Conservation (phyloP, 2,113 vertebrate genomes). For the Ameiurus melas region DNA sequence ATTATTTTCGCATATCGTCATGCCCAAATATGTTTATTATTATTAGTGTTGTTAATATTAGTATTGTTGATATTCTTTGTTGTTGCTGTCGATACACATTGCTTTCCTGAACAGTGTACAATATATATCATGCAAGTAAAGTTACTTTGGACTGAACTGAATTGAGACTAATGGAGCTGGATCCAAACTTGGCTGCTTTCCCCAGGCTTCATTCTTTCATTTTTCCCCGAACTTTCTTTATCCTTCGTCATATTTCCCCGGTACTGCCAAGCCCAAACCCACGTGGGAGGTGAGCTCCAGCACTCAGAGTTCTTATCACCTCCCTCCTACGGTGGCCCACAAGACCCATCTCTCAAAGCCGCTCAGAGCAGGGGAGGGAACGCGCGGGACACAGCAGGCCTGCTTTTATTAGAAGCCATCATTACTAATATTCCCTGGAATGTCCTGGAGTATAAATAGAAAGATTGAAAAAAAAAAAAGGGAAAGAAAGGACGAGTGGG, state of each 20-base stretch:
- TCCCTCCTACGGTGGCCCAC: constrained; percentile 36
- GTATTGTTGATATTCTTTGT: not conserved
- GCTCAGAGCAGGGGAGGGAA: constrained; percentile 25
- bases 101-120: not conserved
- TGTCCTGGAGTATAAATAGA: constrained; percentile 54
- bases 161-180: not conserved
- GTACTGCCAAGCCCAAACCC: constrained; percentile 10
- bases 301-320: constrained; percentile 1
- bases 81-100: not conserved
- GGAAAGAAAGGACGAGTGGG: constrained; percentile 8
- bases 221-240: not conserved
- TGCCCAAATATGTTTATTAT: not conserved
- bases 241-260: not conserved
- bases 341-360: constrained; percentile 28
- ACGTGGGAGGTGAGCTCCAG: constrained; percentile 22
- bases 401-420: constrained; percentile 53
- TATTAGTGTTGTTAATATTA: not conserved
- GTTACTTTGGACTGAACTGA: not conserved
- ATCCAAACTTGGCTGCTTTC: not conserved
- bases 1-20: not conserved
- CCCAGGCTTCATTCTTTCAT: not conserved
- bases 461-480: constrained; percentile 23
- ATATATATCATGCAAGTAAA: not conserved
- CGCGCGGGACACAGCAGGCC: constrained; percentile 28
- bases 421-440: constrained; percentile 57